Evolutionary conservation across 2,888 invertebrate species (phyloP), one percentile per base, ranked within the genome.

Genomic region (Drosophila histrio): DNA sequence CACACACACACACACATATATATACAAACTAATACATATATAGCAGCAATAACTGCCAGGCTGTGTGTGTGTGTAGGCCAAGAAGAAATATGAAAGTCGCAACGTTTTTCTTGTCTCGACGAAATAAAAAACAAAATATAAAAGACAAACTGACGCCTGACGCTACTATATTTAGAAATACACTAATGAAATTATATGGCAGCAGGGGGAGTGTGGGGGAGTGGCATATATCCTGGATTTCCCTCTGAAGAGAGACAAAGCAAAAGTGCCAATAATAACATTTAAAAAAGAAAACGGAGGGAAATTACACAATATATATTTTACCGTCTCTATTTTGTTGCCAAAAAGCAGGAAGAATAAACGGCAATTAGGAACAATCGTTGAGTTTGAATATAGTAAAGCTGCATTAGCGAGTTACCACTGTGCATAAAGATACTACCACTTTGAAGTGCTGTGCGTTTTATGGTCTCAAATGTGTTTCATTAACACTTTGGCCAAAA

Each of bases 131-230:
- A 41, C 39, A 41, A 46, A 34, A 57, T 50, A 43, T 24, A 58
- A 52, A 58, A 54, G 63, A 74, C 50, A 73, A 66, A 54, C 69
- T 60, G 75, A 66, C 61, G 68, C 52, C 57, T 68, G 72, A 9
- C 26, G 36, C 59, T 77, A 77, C 59, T 77, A 77, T 77, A 80
- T 80, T 80, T 80, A 80, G 87, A 84, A 71, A 87, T 71, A 87
- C 68, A 69, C 72, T 88, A 85, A 85, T 87, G 72, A 77, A 87
- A 89, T 89, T 87, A 82, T 82, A 76, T 69, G 75, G 61, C 75
- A 76, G 65, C 39, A n/a, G n/a, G n/a, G n/a, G n/a, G n/a, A n/a
- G n/a, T n/a, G n/a, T n/a, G n/a, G n/a, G 75, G 75, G 57, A 15
- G 34, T 49, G 74, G 63, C 64, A 66, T 70, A 77, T 77, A 79